phyloP scores from a whole-genome alignment of 2,113 vertebrate species.

The Tragelaphus strepsiceros region DNA sequence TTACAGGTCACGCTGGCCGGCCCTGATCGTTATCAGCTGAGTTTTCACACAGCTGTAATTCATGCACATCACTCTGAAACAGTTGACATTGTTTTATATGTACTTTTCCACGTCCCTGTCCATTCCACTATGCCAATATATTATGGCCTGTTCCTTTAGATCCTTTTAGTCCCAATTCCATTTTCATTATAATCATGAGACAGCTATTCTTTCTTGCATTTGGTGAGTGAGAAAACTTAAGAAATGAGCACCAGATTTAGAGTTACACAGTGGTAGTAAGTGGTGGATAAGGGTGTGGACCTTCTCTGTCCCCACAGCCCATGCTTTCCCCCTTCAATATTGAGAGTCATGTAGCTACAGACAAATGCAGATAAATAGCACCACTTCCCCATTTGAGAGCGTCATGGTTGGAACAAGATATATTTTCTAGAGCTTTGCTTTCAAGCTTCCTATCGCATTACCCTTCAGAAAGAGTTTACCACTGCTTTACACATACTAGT shows the following conservation, averaged over 20 bases:
- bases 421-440: background rate
- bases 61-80: background rate
- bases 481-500: background rate
- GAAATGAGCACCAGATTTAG: background rate
- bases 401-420: background rate
- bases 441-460: background rate
- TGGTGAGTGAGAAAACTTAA: background rate
- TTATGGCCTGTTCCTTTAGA: background rate
- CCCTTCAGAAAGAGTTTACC: background rate
- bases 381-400: background rate
- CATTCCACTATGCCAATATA: fast-evolving
- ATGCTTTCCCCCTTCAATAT: background rate
- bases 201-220: background rate
- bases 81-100: background rate
- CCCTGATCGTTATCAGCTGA: background rate
- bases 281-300: background rate
- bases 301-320: background rate
- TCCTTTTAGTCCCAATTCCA: background rate
- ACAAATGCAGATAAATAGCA: background rate
- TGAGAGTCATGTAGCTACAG: fast-evolving
- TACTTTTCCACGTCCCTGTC: background rate
- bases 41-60: background rate
- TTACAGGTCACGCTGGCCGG: background rate
- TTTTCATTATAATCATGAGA: background rate
- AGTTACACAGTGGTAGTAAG: background rate